A percentile compares a stretch with the other conserved stretches of the same genome.
These are phyloP conservation scores for Amblyopsis rosae DNA, from an alignment of 2,113 vertebrate species.

Conservation along the genomic window DNA sequence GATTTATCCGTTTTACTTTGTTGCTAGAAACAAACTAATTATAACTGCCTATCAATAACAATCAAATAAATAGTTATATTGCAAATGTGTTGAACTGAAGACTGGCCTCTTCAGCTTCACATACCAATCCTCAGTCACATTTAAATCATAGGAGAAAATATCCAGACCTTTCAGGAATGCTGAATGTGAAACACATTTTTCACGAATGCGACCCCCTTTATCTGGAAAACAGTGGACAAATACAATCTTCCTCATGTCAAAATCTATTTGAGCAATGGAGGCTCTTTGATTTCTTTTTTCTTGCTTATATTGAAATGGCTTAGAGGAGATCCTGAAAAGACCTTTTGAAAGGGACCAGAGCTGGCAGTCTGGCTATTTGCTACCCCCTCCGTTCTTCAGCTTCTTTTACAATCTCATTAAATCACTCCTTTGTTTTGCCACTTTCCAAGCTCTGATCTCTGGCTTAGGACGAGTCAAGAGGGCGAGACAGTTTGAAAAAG, in stretches of 20 bases:
- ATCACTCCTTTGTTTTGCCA: conserved; percentile 83
- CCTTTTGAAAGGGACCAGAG: conserved; percentile 76
- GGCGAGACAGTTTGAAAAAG: conserved; percentile 82
- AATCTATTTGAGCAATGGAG: conserved; percentile 68
- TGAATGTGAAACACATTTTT: conserved; percentile 47
- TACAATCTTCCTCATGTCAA: conserved; percentile 67
- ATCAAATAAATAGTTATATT: neutral
- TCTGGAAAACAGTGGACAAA: conserved; percentile 62
- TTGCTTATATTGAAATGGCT: conserved; percentile 71
- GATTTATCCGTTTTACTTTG: too few relatives aligned
- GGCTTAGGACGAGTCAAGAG: conserved; percentile 83
- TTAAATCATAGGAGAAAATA: conserved; percentile 9
- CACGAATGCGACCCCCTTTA: conserved; percentile 58
- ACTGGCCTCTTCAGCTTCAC: conserved; percentile 9
- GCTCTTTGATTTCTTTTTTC: conserved; percentile 69
- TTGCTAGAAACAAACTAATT: conserved; percentile 12
- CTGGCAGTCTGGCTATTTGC: conserved; percentile 69
- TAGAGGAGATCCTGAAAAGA: conserved; percentile 79
- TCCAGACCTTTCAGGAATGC: conserved; percentile 29
- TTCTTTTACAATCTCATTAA: conserved; percentile 85
- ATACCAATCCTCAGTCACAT: conserved; percentile 13
- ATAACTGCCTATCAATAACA: conserved; percentile 4
- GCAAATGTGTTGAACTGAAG: neutral
- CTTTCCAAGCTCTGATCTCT: conserved; percentile 85
- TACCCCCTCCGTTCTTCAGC: conserved; percentile 66